Evolutionary conservation across 2,888 invertebrate genomes (phyloP).

Genomic region (Latheticus oryzae): DNA sequence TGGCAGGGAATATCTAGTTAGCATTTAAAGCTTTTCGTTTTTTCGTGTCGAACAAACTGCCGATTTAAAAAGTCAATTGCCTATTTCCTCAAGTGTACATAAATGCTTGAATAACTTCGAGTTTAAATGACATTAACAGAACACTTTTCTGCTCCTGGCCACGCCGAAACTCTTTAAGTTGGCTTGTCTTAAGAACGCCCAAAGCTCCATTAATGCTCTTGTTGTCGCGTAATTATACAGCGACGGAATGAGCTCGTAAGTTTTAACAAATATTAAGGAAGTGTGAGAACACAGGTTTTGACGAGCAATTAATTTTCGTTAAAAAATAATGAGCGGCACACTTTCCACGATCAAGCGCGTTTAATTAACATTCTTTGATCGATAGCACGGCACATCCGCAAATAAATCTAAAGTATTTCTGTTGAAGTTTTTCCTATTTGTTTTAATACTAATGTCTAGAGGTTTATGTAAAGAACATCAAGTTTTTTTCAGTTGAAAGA

Average conservation of each 20-base stretch:
- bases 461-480: no score
- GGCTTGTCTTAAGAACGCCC: conserved; percentile 39
- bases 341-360: conserved; percentile 19
- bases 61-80: conserved; percentile 62
- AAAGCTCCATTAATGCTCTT: conserved; percentile 43
- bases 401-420: no score
- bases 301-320: conserved; percentile 31
- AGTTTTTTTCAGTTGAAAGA: no score
- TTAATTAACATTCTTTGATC: conserved; percentile 16
- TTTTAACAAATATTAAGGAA: conserved; percentile 34
- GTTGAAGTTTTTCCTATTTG: no score
- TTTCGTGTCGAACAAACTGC: conserved; percentile 51
- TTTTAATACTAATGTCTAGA: no score
- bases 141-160: conserved; percentile 52
- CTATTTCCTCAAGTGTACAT: conserved; percentile 57
- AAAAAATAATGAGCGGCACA: conserved; percentile 25
- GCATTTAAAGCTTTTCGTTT: conserved; percentile 46
- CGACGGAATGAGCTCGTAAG: conserved; percentile 28
- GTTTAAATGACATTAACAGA: conserved; percentile 61
- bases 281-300: conserved; percentile 23
- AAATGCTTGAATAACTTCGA: conserved; percentile 58
- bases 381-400: no score
- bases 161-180: conserved; percentile 47
- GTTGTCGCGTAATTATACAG: conserved; percentile 47
- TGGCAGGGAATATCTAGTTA: no score